Conservation (phyloP, 2,888 invertebrate genomes). For the Cheilosia vernalis region DNA sequence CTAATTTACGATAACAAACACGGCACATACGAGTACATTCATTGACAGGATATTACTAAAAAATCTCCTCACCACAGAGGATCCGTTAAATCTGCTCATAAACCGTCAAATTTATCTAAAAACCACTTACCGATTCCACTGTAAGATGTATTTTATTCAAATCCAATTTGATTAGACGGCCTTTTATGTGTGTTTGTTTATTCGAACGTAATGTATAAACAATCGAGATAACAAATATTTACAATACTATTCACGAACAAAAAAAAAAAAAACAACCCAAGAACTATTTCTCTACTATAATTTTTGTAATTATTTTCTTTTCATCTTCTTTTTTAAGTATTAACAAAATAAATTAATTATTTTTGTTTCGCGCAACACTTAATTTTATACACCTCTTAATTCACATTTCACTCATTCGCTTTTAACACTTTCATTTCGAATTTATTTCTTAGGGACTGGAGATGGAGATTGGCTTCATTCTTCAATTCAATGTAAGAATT, state of each 20-base stretch:
- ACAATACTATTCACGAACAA: constrained; percentile 33
- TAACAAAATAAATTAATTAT: constrained; percentile 16
- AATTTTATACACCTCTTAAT: background rate
- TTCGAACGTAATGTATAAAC: constrained; percentile 47
- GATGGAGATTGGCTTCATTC: background rate
- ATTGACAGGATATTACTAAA: background rate
- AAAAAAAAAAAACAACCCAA: constrained; percentile 8
- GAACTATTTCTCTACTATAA: background rate
- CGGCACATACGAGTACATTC: constrained; percentile 25
- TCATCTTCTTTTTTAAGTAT: constrained; percentile 34
- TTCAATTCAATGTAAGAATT: constrained; percentile 36
- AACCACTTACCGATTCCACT: constrained; percentile 59
- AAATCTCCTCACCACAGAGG: background rate
- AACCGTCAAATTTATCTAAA: constrained; percentile 41
- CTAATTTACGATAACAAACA: constrained; percentile 36
- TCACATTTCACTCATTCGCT: constrained; percentile 18
- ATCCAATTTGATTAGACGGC: constrained; percentile 67
- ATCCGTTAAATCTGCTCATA: background rate
- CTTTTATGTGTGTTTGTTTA: constrained; percentile 24
- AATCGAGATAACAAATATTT: constrained; percentile 52
- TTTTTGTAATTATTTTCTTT: constrained; percentile 33
- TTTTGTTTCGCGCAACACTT: constrained; percentile 26
- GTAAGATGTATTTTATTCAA: constrained; percentile 62
- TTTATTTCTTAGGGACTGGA: background rate
- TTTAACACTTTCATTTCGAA: constrained; percentile 8